phyloP scores from a whole-genome alignment of 2,113 vertebrate species.

The Clarias macrocephalus region DNA sequence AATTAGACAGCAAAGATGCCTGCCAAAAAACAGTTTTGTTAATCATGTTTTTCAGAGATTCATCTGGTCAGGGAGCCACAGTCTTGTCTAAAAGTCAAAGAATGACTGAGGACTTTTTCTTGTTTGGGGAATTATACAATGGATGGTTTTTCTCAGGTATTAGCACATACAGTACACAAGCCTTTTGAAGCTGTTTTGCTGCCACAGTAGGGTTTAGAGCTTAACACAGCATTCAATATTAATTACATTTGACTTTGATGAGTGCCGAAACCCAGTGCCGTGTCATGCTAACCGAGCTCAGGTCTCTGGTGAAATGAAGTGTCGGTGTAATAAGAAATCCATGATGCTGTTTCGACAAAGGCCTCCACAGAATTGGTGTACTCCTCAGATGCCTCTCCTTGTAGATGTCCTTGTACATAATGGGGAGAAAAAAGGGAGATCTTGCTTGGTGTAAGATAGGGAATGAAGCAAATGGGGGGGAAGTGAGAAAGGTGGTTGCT shows the following conservation, averaged over 20 bases:
- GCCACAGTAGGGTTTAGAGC: slow-evolving; percentile 25
- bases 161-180: not conserved
- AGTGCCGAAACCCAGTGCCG: slow-evolving; percentile 29
- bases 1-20: slow-evolving; percentile 39
- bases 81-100: slow-evolving; percentile 17
- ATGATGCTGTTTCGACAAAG: not conserved
- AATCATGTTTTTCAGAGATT: slow-evolving; percentile 31
- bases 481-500: slow-evolving; percentile 47
- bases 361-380: slow-evolving; percentile 17
- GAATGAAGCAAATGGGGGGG: slow-evolving; percentile 26
- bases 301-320: slow-evolving; percentile 35
- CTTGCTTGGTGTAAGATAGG: slow-evolving; percentile 13
- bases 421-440: slow-evolving; percentile 9
- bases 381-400: slow-evolving; percentile 15
- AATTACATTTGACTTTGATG: slow-evolving; percentile 44
- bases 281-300: slow-evolving; percentile 14
- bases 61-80: slow-evolving; percentile 33
- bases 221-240: slow-evolving; percentile 32
- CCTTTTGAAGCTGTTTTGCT: not conserved
- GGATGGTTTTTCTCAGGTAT: slow-evolving; percentile 25
- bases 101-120: slow-evolving; percentile 8
- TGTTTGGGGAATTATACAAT: slow-evolving; percentile 7
- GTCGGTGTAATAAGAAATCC: slow-evolving; percentile 25
- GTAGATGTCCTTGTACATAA: slow-evolving; percentile 27
- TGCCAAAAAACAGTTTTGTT: slow-evolving; percentile 12